These are phyloP conservation scores for Ectemnius continuus DNA, from an alignment of 2,888 invertebrate species.

Conservation along the genomic window DNA sequence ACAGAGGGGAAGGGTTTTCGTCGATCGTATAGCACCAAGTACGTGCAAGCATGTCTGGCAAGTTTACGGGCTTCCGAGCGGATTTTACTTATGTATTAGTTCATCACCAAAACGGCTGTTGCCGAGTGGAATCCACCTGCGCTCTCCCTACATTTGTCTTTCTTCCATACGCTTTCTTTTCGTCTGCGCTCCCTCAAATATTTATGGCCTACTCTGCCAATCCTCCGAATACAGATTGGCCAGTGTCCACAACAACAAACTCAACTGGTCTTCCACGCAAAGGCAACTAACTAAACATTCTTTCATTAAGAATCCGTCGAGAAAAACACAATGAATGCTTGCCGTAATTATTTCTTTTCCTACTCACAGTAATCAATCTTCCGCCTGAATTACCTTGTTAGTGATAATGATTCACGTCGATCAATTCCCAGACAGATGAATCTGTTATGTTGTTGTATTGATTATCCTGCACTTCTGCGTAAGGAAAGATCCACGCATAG, in stretches of 20 bases:
- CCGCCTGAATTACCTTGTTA: too few relatives aligned
- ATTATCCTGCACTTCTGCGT: too few relatives aligned
- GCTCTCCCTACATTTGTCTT: conserved; percentile 43
- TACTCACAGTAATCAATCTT: too few relatives aligned
- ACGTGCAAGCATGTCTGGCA: conserved; percentile 30
- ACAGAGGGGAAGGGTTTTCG: conserved; percentile 22
- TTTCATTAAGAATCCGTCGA: too few relatives aligned
- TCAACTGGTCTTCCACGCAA: neutral
- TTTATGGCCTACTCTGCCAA: conserved; percentile 58
- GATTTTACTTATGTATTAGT: conserved; percentile 73
- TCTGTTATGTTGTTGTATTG: too few relatives aligned
- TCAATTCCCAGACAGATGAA: too few relatives aligned
- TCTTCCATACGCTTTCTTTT: conserved; percentile 22
- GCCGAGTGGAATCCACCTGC: conserved; percentile 66
- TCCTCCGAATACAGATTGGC: conserved; percentile 13
- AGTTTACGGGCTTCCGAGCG: conserved; percentile 61
- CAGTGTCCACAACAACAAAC: neutral
- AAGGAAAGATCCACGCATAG: too few relatives aligned
- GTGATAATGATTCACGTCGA: too few relatives aligned
- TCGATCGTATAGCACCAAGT: conserved; percentile 9
- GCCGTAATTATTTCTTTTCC: too few relatives aligned
- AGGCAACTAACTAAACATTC: too few relatives aligned
- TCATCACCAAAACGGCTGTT: conserved; percentile 69
- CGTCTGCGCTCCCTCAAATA: conserved; percentile 58
- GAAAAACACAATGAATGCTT: too few relatives aligned